phyloP scores from a whole-genome alignment of 2,113 vertebrate genomes.

The Actenoides lindsayi region DNA sequence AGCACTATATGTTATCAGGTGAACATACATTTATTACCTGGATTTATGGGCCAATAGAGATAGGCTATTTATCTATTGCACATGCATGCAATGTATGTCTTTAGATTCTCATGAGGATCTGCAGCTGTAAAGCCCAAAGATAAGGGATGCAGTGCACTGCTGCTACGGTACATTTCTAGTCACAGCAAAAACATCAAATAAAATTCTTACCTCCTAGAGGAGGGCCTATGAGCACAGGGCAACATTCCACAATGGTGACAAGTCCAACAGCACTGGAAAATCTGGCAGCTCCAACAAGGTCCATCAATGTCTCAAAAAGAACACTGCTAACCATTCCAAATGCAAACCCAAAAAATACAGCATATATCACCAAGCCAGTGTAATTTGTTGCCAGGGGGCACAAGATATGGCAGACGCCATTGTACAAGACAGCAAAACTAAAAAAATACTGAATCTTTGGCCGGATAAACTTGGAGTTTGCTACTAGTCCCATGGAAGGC shows the following conservation, averaged over 20 bases:
- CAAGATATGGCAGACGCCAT: constrained; percentile 89
- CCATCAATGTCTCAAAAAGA: constrained; percentile 96
- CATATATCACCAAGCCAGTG: constrained; percentile 87
- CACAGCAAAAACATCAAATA: background rate
- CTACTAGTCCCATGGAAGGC: constrained; percentile 89
- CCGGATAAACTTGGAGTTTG: constrained; percentile 87
- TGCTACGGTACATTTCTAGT: background rate
- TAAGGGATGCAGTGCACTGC: background rate
- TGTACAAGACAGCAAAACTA: constrained; percentile 91
- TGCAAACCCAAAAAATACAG: constrained; percentile 93
- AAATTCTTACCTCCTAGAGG: constrained; percentile 89
- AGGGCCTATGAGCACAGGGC: constrained; percentile 92
- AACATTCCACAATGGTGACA: constrained; percentile 93
- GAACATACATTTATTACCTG: background rate
- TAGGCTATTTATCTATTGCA: background rate
- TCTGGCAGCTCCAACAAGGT: constrained; percentile 89
- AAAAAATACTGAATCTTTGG: constrained; percentile 97
- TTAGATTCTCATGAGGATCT: background rate
- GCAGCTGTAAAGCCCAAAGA: background rate
- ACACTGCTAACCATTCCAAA: constrained; percentile 97
- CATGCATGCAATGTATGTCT: background rate
- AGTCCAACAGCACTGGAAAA: constrained; percentile 97
- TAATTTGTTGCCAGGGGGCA: constrained; percentile 88
- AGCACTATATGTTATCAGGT: background rate
- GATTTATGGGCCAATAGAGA: background rate